Percentiles rank a stretch among this genome's conserved stretches.
These are phyloP conservation scores for Erebia epiphron DNA, from an alignment of 2,888 invertebrate species.

Conservation along the genomic window DNA sequence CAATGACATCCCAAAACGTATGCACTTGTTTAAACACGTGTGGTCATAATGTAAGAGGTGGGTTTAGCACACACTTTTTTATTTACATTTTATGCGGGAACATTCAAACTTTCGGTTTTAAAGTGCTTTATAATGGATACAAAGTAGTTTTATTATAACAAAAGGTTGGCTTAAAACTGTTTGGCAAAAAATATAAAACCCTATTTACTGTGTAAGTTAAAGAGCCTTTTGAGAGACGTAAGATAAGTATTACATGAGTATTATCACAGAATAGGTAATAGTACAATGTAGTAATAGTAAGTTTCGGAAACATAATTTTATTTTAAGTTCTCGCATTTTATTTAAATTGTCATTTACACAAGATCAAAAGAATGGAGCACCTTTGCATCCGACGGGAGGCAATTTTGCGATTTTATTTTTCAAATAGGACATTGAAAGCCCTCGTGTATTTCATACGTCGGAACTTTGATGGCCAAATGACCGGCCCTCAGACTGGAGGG, in stretches of 20 bases:
- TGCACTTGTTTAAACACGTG: conserved; percentile 35
- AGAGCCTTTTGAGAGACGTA: neutral
- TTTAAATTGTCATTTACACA: conserved; percentile 20
- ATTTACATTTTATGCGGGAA: conserved; percentile 31
- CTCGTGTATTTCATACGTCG: conserved; percentile 47
- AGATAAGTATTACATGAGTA: conserved; percentile 1
- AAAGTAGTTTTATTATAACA: conserved; percentile 26
- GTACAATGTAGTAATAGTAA: too few species aligned
- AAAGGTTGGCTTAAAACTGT: conserved; percentile 17
- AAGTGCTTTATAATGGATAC: conserved; percentile 26
- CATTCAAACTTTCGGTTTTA: conserved; percentile 27
- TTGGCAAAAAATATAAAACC: conserved; percentile 5
- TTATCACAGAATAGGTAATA: too few species aligned
- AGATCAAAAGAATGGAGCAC: conserved; percentile 44
- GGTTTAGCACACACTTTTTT: conserved; percentile 26
- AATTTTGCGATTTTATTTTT: conserved; percentile 45
- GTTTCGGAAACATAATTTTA: too few species aligned
- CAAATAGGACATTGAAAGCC: conserved; percentile 45
- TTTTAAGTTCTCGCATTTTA: too few species aligned
- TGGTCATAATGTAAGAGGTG: conserved; percentile 23
- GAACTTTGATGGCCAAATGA: conserved; percentile 56
- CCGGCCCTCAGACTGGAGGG: conserved; percentile 51
- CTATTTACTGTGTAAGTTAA: conserved; percentile 10
- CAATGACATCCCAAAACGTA: conserved; percentile 15
- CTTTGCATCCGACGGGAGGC: conserved; percentile 43